These are phyloP conservation scores for Hippopotamus amphibius DNA, from an alignment of 2,113 vertebrate species.

Conservation along the genomic window DNA sequence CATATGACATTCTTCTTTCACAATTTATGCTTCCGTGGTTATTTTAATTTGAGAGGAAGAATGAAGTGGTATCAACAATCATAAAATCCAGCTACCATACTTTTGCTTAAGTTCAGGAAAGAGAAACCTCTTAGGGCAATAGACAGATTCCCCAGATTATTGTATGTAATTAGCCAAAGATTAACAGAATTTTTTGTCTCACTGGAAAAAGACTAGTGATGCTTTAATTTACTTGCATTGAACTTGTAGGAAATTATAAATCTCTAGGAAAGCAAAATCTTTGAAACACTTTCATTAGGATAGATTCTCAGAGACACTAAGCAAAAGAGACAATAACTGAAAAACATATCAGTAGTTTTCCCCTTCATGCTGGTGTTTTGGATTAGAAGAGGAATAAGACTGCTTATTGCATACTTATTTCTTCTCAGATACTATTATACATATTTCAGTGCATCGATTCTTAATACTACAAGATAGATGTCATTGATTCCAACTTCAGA, in stretches of 20 bases:
- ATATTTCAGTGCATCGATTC: background rate
- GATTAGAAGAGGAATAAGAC: background rate
- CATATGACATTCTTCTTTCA: background rate
- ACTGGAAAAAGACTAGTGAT: slow-evolving; percentile 45
- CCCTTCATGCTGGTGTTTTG: background rate
- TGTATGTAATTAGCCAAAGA: slow-evolving; percentile 36
- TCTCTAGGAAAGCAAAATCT: slow-evolving; percentile 44
- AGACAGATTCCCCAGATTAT: slow-evolving; percentile 62
- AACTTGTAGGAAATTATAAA: slow-evolving; percentile 42
- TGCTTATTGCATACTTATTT: background rate
- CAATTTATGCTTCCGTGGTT: background rate
- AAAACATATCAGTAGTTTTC: background rate
- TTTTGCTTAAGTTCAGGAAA: slow-evolving; percentile 55
- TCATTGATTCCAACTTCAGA: background rate
- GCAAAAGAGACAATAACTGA: background rate
- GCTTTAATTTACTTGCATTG: slow-evolving; percentile 58
- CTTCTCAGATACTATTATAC: background rate
- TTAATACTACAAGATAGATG: background rate
- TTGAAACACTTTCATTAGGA: slow-evolving; percentile 8
- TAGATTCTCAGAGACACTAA: background rate
- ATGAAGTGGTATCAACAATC: slow-evolving; percentile 4
- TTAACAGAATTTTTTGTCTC: slow-evolving; percentile 22
- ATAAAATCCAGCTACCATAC: slow-evolving; percentile 13
- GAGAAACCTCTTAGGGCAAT: background rate
- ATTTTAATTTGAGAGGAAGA: slow-evolving; percentile 54